Evolutionary conservation across 2,888 invertebrate species (phyloP), one percentile per base, ranked within the genome.

Genomic region (Polyommatus iphigenia): DNA sequence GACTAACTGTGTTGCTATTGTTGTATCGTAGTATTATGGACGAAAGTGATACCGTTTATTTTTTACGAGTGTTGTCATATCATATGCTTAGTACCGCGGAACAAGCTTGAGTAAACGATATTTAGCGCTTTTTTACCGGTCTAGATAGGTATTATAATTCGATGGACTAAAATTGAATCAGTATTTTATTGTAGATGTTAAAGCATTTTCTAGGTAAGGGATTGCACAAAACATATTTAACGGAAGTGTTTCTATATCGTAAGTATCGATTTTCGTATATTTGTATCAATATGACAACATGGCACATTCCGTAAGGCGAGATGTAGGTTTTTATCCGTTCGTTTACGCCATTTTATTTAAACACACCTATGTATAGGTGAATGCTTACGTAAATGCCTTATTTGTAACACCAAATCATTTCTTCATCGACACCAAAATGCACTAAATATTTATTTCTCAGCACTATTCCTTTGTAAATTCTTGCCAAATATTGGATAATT

Each of bases 221-320:
- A 80, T 86, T 84, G 92, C 93, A 93, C 93, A 93, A 92, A 90
- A 85, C 62, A 84, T 90, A 89, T 91, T 90, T 89, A 91, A 88
- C 85, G 85, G 85, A 84, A 83, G 81, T 82, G 81, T 82, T 88
- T 87, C 85, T 85, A 86, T 46, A 86, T 87, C 82, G 29, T 87
- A 89, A 89, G 89, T 87, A 87, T 87, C 84, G 87, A 87, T 89
- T 87, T 89, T 85, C 79, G 79, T 79, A 76, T 81, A 82, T 81
- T 81, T 81, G 79, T 82, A 80, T 83, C 80, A 81, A 87, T 85
- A 88, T 87, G 86, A 86, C 88, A 88, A 89, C 88, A 90, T 83
- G 85, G 91, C 92, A 93, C 92, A 93, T 93, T 93, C 93, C 93
- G 92, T 93, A 92, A 92, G 83, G 88, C 87, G 87, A 86, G 78